Base-by-base conservation (phyloP, 2,113 vertebrate species). In the Callospermophilus lateralis region DNA sequence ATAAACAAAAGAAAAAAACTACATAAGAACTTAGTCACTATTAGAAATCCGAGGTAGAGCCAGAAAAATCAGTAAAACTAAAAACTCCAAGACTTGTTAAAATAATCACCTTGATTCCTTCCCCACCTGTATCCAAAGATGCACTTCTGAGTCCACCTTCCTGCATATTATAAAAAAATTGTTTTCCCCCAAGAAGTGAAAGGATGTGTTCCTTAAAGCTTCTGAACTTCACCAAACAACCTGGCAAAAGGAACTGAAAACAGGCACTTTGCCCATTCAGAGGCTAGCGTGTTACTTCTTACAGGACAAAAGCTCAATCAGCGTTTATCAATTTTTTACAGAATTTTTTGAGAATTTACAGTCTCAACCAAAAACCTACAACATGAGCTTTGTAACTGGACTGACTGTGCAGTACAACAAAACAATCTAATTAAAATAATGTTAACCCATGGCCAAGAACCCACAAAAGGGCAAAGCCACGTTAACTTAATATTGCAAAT, bases 171-270 rank as follows among this genome's bases (percentile, higher is more conserved):
- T 26, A 84, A 90, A 94, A 45, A 96, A 92, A 72, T 13, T 55
- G 58, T 84, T 96, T 96, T 70, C 16, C 61, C 32, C 34, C 7
- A 51, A 79, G 39, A 96, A 94, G 72, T 67, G 37, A 61, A 92
- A 93, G 58, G n/a, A 94, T 70, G 37, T 53, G 58, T 86, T 55
- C 89, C 9, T 91, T 80, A 76, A 86, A 79, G 70, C 37, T 93
- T 92, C 45, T 63, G 55, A 34, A 58, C 79, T 73, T 84, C 84
- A 76, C 32, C 37, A 86, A 55, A 90, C 12, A 65, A 78, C 34
- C 26, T 58, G 37, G 19, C 77, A 84, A 83, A 93, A 95, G 88
- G 79, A 96, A 93, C 30, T 83, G 95, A 86, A 83, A 92, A n/a
- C n/a, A 94, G 20, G 63, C 63, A 79, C 48, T 76, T 65, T 20